phyloP scores from a whole-genome alignment of 2,888 invertebrate genomes.

The Cheilosia impressa region DNA sequence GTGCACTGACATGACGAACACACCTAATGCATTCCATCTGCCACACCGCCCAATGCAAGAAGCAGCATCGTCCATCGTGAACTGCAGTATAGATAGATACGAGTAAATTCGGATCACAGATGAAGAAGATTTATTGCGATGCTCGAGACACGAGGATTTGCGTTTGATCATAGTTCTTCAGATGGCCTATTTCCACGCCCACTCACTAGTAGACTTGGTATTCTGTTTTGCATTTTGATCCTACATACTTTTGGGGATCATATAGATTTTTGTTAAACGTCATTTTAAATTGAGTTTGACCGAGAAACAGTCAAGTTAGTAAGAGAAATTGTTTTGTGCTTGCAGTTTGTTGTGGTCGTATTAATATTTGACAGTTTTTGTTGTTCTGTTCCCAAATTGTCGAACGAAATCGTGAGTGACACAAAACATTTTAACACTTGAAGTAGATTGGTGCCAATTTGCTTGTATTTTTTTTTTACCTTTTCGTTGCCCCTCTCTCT shows the following conservation, averaged over 20 bases:
- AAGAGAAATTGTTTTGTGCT: conserved; percentile 41
- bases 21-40: conserved; percentile 64
- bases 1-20: conserved; percentile 56
- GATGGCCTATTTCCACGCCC: conserved; percentile 68
- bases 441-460: conserved; percentile 56
- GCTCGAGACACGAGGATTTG: conserved; percentile 33
- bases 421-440: conserved; percentile 27
- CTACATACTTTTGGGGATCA: conserved; percentile 18
- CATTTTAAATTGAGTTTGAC: conserved; percentile 55
- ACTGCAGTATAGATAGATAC: background rate
- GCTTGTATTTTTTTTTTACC: conserved; percentile 15
- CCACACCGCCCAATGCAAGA: conserved; percentile 1
- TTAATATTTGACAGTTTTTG: conserved; percentile 44
- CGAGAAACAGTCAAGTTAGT: conserved; percentile 40
- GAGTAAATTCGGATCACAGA: conserved; percentile 9
- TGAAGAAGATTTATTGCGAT: conserved; percentile 55
- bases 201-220: conserved; percentile 40
- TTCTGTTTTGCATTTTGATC: conserved; percentile 23
- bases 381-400: conserved; percentile 21
- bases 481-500: background rate
- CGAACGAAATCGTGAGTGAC: conserved; percentile 60
- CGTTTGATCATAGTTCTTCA: conserved; percentile 32
- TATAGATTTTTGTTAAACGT: conserved; percentile 44
- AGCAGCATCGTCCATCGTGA: background rate
- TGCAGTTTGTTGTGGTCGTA: conserved; percentile 27